These are phyloP conservation scores for Caenorhabditis brenneri DNA, from an alignment of 1,140 invertebrate species.

Conservation along the genomic window DNA sequence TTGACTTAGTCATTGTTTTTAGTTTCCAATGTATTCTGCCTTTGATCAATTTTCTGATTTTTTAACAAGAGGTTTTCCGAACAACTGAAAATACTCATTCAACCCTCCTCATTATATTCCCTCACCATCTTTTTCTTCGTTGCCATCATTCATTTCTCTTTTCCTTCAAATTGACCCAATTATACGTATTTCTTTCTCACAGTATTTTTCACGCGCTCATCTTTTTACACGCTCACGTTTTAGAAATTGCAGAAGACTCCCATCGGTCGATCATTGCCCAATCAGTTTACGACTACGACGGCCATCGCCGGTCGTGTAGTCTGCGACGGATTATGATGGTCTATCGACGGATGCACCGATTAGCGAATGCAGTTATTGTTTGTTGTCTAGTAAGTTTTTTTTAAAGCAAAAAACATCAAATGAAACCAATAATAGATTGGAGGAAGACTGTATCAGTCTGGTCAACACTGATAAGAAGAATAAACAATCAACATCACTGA, in stretches of 20 bases:
- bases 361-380: conserved; percentile 5
- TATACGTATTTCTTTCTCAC: neutral
- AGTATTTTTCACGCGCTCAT: neutral
- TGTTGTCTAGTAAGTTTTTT: conserved; percentile 15
- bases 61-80: neutral
- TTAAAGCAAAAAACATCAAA: too few relatives aligned
- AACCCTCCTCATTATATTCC: neutral
- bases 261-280: neutral
- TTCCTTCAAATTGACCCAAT: conserved; percentile 2
- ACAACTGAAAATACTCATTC: neutral
- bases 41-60: too few relatives aligned
- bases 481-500: too few relatives aligned
- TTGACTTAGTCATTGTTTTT: too few relatives aligned
- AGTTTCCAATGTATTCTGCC: too few relatives aligned
- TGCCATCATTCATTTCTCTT: neutral
- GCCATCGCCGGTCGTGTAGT: neutral
- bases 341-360: conserved; percentile 22
- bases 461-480: too few relatives aligned
- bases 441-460: too few relatives aligned
- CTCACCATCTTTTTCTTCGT: neutral
- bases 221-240: neutral
- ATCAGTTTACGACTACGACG: conserved; percentile 4
- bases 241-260: neutral
- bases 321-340: conserved; percentile 4
- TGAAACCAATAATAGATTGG: too few relatives aligned